Percentiles rank a stretch among this genome's conserved stretches.
Evolutionary conservation across 2,797 vertebrate species (phyloP).

Genomic region (Yasuhikotakia modesta): DNA sequence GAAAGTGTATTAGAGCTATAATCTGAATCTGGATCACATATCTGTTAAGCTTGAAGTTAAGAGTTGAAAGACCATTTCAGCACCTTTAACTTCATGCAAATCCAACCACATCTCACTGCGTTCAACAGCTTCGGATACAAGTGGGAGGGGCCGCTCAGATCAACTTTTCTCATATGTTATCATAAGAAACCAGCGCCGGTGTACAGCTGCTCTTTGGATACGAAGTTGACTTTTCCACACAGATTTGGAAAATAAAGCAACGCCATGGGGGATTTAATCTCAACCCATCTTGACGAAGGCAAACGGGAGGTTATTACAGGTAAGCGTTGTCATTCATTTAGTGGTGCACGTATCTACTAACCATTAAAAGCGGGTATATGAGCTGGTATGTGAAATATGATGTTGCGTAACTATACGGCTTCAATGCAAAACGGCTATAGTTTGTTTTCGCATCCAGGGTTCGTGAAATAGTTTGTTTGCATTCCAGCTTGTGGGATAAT

Average conservation of each 20-base stretch:
- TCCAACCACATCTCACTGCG: no score
- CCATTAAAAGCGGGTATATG: neutral
- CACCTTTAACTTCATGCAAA: neutral
- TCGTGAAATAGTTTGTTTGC: slow-evolving; percentile 30
- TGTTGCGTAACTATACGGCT: slow-evolving; percentile 23
- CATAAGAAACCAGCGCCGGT: slow-evolving; percentile 21
- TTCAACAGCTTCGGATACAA: no score
- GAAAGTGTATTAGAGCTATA: neutral
- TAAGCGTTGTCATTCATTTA: slow-evolving; percentile 73
- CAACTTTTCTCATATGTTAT: slow-evolving; percentile 20
- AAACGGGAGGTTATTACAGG: slow-evolving; percentile 87
- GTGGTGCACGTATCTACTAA: no score
- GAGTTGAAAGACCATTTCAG: slow-evolving; percentile 2
- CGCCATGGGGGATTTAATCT: slow-evolving; percentile 90
- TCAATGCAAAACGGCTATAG: neutral
- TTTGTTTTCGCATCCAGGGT: neutral
- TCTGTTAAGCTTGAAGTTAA: neutral
- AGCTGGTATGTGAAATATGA: neutral
- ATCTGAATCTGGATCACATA: neutral
- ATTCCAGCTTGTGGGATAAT: neutral
- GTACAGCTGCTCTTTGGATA: neutral
- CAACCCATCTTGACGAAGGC: slow-evolving; percentile 91
- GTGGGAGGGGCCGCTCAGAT: slow-evolving; percentile 42
- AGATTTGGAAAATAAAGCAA: slow-evolving; percentile 33
- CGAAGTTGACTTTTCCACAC: slow-evolving; percentile 16